Base-by-base conservation (phyloP, 2,888 invertebrate genomes). In the Platypus cylindrus region DNA sequence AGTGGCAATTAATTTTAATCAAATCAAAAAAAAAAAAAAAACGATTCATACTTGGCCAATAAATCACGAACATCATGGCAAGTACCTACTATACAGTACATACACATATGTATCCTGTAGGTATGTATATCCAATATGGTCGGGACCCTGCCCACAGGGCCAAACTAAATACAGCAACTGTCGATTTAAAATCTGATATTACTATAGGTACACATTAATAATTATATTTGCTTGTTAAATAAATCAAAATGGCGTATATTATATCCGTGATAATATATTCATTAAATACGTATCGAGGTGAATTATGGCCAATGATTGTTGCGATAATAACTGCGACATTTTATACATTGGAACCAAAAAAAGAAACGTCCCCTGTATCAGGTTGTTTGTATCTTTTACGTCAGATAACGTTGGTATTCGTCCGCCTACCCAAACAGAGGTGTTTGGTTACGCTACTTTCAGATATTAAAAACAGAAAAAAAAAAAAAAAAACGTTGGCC, bases 251-350 rank as follows among this genome's bases (percentile, higher is more conserved):
- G 26, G 36, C 35, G 36, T 36, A 32, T 36, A 32, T 36, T 32
- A 36, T 36, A 36, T 36, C 31, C 32, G 33, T 33, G 41, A 42
- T 48, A 45, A 47, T 48, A 39, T 44, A 45, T 49, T 47, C 44
- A 45, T 45, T 45, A 38, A 42, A 43, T 42, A 43, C 41, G 36
- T 39, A 38, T 44, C 45, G 36, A 36, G 37, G 40, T 34, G 44
- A 36, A 32, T 44, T 44, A 40, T 39, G 40, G 34, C 43, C 39
- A 47, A 46, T 48, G 37, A 30, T 38, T n/a, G n/a, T n/a, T n/a
- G n/a, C n/a, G 29, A 38, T 49, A 50, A 51, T 52, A 51, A 45
- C 48, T 44, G 44, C 42, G 45, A 45, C 49, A 47, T 49, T 54
- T 51, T 48, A 47, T 48, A 45, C 15, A 32, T 16, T 3, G 23